phyloP scores from a whole-genome alignment of 2,888 invertebrate species.

The Epirrita christyi region DNA sequence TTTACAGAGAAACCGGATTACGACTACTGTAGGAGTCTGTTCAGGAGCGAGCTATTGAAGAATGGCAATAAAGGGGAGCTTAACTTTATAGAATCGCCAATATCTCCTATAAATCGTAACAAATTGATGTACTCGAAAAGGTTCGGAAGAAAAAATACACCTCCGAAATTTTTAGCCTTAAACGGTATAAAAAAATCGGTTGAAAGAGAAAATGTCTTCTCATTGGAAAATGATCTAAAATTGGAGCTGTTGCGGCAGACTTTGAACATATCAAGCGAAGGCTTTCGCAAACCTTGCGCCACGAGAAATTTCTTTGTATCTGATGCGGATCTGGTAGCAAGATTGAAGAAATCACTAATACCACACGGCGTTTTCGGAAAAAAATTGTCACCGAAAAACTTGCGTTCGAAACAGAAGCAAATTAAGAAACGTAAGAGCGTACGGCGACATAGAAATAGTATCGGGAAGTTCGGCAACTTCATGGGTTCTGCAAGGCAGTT shows the following conservation, averaged over 20 bases:
- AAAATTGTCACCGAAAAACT: constrained; percentile 86
- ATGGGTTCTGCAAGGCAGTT: constrained; percentile 84
- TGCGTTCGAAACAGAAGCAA: constrained; percentile 84
- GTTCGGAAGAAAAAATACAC: constrained; percentile 71
- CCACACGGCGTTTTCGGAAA: constrained; percentile 79
- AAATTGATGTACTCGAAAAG: constrained; percentile 66
- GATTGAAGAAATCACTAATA: constrained; percentile 78
- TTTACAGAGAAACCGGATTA: constrained; percentile 92
- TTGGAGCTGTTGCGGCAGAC: constrained; percentile 74
- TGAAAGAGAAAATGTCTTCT: constrained; percentile 75
- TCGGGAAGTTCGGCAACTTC: constrained; percentile 80
- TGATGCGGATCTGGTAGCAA: constrained; percentile 74
- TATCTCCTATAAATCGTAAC: constrained; percentile 66
- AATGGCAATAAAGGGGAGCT: constrained; percentile 75
- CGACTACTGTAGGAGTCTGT: constrained; percentile 87
- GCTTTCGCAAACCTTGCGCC: constrained; percentile 73
- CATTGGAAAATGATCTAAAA: constrained; percentile 73
- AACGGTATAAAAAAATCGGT: constrained; percentile 73
- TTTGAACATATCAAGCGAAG: constrained; percentile 75
- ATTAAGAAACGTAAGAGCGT: constrained; percentile 71
- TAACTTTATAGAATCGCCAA: constrained; percentile 74
- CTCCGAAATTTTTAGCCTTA: constrained; percentile 66
- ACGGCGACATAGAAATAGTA: constrained; percentile 71
- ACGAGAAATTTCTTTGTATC: constrained; percentile 80
- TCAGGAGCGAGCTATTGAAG: constrained; percentile 86